Percentiles rank a stretch among this genome's conserved stretches.
Conservation (phyloP, 2,888 invertebrate species). For the Temnothorax unifasciatus region DNA sequence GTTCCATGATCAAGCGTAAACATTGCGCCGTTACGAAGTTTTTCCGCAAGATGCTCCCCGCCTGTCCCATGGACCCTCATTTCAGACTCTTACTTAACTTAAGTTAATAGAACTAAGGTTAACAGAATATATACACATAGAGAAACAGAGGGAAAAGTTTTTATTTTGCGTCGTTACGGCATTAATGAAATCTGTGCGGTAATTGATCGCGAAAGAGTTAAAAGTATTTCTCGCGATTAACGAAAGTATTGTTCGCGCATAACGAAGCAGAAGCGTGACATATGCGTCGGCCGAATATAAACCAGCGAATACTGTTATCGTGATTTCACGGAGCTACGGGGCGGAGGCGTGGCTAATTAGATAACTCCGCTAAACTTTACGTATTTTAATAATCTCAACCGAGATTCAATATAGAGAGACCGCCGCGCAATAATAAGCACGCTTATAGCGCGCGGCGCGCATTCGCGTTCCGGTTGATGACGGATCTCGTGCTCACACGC, state of each 20-base stretch:
- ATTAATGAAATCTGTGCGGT: not conserved
- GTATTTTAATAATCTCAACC: slow-evolving; percentile 47
- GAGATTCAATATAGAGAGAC: slow-evolving; percentile 38
- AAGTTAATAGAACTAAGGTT: slow-evolving; percentile 9
- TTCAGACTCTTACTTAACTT: slow-evolving; percentile 7
- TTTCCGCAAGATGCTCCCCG: not conserved
- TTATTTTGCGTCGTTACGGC: not conserved
- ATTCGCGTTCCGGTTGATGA: slow-evolving; percentile 47
- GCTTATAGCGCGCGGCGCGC: slow-evolving; percentile 23
- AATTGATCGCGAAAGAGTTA: not conserved
- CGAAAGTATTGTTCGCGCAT: not conserved
- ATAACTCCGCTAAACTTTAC: slow-evolving; percentile 26
- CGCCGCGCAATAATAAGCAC: slow-evolving; percentile 29
- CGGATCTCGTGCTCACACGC: slow-evolving; percentile 49
- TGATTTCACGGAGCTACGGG: slow-evolving; percentile 1
- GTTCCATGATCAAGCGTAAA: slow-evolving; percentile 11
- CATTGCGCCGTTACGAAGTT: slow-evolving; percentile 12
- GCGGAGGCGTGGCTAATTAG: slow-evolving; percentile 20
- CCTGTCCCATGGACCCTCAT: slow-evolving; percentile 13
- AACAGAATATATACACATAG: not conserved
- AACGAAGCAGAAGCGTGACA: not conserved
- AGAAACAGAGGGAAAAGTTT: not conserved
- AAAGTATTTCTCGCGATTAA: not conserved
- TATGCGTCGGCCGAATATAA: not conserved
- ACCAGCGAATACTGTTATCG: not conserved